Evolutionary conservation across 2,888 invertebrate species (phyloP).

Genomic region (Seladonia tumulorum): DNA sequence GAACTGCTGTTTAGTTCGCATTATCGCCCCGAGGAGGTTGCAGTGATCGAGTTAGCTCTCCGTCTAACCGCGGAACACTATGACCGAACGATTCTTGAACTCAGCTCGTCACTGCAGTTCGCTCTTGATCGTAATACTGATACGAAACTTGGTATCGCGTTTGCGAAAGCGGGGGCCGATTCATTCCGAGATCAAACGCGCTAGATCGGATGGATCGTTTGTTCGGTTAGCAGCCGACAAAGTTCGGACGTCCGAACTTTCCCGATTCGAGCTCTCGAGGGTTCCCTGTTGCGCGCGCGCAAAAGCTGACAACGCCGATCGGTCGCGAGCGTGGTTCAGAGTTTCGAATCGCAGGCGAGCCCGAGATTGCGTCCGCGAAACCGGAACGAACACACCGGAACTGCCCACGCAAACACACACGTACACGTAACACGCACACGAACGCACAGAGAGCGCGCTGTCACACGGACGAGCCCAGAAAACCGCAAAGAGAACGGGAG

Average conservation of each 20-base stretch:
- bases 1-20: not conserved
- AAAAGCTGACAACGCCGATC: conserved; percentile 40
- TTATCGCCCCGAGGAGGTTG: not conserved
- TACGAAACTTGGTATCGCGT: not conserved
- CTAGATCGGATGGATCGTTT: not conserved
- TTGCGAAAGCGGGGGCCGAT: conserved; percentile 19
- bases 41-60: not conserved
- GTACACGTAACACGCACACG: not conserved
- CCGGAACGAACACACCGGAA: not conserved
- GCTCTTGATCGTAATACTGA: not conserved
- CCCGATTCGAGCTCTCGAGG: conserved; percentile 7
- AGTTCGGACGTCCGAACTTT: conserved; percentile 22
- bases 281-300: not conserved
- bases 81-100: not conserved
- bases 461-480: not conserved
- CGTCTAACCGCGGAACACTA: not conserved
- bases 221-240: not conserved
- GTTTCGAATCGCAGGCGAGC: conserved; percentile 29
- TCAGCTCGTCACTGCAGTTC: not conserved
- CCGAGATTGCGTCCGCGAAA: conserved; percentile 30
- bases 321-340: conserved; percentile 28
- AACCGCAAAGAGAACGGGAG: conserved; percentile 1
- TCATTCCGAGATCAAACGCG: not conserved
- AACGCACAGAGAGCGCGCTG: not conserved
- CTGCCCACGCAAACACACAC: not conserved